These are phyloP conservation scores for Chloroceryle inda DNA, from an alignment of 2,797 vertebrate genomes.

Conservation along the genomic window DNA sequence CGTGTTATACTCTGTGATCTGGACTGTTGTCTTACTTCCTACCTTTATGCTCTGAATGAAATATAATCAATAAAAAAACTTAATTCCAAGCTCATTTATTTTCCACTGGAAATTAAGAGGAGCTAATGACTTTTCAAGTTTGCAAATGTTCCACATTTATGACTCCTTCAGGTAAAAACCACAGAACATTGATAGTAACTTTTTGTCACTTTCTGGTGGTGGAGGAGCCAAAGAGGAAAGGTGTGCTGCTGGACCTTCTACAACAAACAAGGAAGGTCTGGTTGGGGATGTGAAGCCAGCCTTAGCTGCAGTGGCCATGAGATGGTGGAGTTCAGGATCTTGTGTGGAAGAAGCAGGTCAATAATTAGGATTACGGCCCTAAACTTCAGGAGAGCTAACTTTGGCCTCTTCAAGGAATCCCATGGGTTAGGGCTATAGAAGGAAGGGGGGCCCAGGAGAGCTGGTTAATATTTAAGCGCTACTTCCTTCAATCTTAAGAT, in stretches of 20 bases:
- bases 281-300: background rate
- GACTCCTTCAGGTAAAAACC: background rate
- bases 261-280: background rate
- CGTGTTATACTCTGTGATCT: conserved; percentile 35
- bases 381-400: background rate
- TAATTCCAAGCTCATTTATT: conserved; percentile 31
- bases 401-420: background rate
- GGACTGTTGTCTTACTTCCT: conserved; percentile 2
- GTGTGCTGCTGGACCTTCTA: background rate
- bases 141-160: background rate
- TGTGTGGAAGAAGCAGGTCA: background rate
- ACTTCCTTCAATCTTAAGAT: too few species aligned
- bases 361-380: background rate
- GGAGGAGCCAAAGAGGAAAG: background rate
- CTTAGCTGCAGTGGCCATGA: background rate
- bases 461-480: too few species aligned
- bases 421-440: too few species aligned
- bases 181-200: background rate
- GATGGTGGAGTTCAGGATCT: background rate
- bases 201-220: background rate
- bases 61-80: conserved; percentile 27
- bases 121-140: background rate
- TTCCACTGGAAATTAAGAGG: background rate
- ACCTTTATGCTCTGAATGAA: conserved; percentile 15
- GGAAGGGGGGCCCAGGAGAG: too few species aligned